Percentiles rank a stretch among this genome's conserved stretches.
phyloP scores from a whole-genome alignment of 2,113 vertebrate species.

The Trematomus loennbergii region DNA sequence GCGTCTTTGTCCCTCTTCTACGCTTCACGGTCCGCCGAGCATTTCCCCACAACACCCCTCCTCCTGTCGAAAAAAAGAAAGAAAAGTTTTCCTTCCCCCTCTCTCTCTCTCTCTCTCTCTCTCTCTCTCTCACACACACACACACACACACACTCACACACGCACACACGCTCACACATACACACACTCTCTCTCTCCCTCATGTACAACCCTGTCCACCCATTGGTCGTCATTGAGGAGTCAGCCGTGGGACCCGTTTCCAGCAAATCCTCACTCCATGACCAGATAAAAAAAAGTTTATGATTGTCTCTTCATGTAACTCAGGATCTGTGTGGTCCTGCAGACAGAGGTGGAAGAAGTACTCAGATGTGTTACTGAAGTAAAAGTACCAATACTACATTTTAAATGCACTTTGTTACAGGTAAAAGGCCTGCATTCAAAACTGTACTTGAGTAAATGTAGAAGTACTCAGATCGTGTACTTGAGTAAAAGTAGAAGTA shows the following conservation, averaged over 20 bases:
- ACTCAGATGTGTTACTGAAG: no score
- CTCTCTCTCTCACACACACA: neutral
- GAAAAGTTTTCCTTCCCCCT: slow-evolving; percentile 67
- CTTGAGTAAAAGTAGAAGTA: no score
- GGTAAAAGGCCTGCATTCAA: no score
- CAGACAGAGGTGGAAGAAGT: no score
- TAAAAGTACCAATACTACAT: no score
- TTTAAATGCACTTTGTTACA: no score
- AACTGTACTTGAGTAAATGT: no score
- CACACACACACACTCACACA: neutral
- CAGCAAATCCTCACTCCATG: slow-evolving; percentile 50
- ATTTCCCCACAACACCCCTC: slow-evolving; percentile 78
- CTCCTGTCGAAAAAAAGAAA: slow-evolving; percentile 67
- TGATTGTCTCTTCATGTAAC: slow-evolving; percentile 57
- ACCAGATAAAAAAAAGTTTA: slow-evolving; percentile 64
- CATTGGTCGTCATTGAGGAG: slow-evolving; percentile 78
- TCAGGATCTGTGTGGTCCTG: slow-evolving; percentile 78
- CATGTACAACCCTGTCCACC: slow-evolving; percentile 69
- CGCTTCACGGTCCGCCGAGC: slow-evolving; percentile 82
- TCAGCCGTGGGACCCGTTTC: slow-evolving; percentile 72
- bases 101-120: no score
- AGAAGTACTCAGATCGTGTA: no score
- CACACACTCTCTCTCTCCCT: slow-evolving; percentile 44
- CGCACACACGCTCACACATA: no score
- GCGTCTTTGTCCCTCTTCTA: slow-evolving; percentile 81